Percentiles rank a stretch among this genome's conserved stretches.
Evolutionary conservation across 2,888 invertebrate species (phyloP).

Genomic region (Perithous albicinctus): DNA sequence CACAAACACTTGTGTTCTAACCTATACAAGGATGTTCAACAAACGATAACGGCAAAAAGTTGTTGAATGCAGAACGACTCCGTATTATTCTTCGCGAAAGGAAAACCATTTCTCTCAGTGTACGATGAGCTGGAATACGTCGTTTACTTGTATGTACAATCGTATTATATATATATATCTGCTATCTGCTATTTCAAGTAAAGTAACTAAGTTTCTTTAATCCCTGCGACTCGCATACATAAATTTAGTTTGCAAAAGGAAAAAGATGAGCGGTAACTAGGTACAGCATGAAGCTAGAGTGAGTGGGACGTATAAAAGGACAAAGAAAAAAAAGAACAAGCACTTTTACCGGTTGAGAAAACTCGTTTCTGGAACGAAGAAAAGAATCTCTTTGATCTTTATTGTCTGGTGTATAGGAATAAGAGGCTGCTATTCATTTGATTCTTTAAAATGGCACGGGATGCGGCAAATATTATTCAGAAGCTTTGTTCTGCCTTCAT

Average conservation of each 20-base stretch:
- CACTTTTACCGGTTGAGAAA: conserved; percentile 37
- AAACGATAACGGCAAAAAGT: conserved; percentile 68
- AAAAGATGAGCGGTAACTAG: conserved; percentile 19
- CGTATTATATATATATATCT: conserved; percentile 65
- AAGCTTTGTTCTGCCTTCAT: not conserved
- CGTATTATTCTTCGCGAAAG: conserved; percentile 66
- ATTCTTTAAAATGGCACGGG: not conserved
- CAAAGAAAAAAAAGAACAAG: conserved; percentile 10
- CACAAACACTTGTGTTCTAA: conserved; percentile 21
- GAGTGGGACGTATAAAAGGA: not conserved
- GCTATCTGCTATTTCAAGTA: no score
- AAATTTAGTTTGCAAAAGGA: conserved; percentile 52
- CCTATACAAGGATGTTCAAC: conserved; percentile 33
- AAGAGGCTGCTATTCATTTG: conserved; percentile 7
- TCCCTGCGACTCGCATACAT: conserved; percentile 57
- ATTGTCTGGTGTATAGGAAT: conserved; percentile 17
- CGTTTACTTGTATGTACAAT: conserved; percentile 58
- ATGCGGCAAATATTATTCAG: not conserved
- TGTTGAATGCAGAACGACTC: conserved; percentile 66
- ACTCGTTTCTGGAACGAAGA: conserved; percentile 35
- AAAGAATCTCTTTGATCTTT: conserved; percentile 59
- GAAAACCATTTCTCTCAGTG: conserved; percentile 28
- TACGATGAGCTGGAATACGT: conserved; percentile 36
- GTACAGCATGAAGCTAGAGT: conserved; percentile 16
- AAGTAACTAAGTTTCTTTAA: conserved; percentile 68